A percentile compares a stretch with the other conserved stretches of the same genome.
Conservation (phyloP, 2,888 invertebrate genomes). For the Labia minor region DNA sequence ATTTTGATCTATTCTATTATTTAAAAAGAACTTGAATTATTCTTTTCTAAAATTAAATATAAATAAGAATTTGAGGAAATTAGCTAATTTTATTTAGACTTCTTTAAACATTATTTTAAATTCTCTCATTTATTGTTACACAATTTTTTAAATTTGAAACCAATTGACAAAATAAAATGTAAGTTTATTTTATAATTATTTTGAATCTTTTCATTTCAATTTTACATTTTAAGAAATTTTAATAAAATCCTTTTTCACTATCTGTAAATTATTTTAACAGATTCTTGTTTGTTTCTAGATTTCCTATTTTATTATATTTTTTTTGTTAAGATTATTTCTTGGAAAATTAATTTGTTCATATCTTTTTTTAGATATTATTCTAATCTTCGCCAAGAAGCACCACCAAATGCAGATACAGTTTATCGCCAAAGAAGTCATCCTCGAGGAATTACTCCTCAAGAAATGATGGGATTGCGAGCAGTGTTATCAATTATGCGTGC, state of each 20-base stretch:
- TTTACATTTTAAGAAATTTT: too few relatives aligned
- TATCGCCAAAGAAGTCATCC: constrained; percentile 46
- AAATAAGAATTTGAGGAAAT: too few relatives aligned
- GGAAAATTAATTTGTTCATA: too few relatives aligned
- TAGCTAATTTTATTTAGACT: neutral
- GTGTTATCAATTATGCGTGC: constrained; percentile 62
- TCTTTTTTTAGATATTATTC: constrained; percentile 37
- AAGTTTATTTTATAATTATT: neutral
- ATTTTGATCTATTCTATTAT: too few relatives aligned
- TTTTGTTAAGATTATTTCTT: too few relatives aligned
- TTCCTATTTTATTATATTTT: too few relatives aligned
- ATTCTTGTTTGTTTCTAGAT: too few relatives aligned
- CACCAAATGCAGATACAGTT: constrained; percentile 51
- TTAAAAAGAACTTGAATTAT: too few relatives aligned
- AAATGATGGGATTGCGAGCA: constrained; percentile 74
- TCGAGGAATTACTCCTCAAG: constrained; percentile 62
- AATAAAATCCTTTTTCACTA: too few relatives aligned
- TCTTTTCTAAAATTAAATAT: too few relatives aligned
- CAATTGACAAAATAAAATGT: neutral
- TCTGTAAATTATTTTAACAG: too few relatives aligned
- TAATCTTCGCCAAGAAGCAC: constrained; percentile 40
- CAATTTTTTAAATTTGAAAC: neutral
- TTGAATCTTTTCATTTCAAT: too few relatives aligned
- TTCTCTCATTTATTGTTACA: neutral
- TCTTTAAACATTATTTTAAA: neutral